Evolutionary conservation across 2,888 invertebrate species (phyloP).

Genomic region (Drosophila nigritarsus): DNA sequence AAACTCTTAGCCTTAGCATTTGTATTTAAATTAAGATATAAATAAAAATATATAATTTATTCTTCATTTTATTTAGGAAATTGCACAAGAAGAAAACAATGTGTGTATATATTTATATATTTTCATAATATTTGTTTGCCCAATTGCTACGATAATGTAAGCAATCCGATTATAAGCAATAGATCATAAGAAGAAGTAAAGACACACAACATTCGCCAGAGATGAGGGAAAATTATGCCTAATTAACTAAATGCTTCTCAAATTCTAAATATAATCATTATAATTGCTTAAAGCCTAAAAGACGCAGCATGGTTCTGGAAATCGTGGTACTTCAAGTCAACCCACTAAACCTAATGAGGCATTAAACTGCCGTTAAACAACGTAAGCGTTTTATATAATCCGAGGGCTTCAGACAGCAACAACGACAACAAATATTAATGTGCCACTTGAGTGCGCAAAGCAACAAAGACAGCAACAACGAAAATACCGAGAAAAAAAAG

Average conservation of each 20-base stretch:
- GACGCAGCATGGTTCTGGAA: not conserved
- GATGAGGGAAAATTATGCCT: not conserved
- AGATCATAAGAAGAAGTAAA: not conserved
- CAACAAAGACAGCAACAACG: conserved; percentile 10
- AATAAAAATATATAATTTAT: not conserved
- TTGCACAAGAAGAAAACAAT: not conserved
- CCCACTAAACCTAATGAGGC: conserved; percentile 60
- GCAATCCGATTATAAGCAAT: not conserved
- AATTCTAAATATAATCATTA: conserved; percentile 26
- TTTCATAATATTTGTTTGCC: not conserved
- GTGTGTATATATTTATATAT: not conserved
- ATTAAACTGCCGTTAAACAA: conserved; percentile 63
- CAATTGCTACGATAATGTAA: not conserved
- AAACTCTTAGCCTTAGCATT: accelerated
- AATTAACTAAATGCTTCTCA: not conserved
- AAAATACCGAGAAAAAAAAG: not conserved
- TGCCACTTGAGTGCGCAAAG: conserved; percentile 60
- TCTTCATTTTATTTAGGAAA: not conserved
- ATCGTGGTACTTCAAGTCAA: conserved; percentile 25
- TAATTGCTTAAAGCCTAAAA: conserved; percentile 7
- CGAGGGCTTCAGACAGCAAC: conserved; percentile 40
- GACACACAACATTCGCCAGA: not conserved
- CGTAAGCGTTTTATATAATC: conserved; percentile 61
- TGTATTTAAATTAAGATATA: not conserved
- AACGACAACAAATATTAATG: conserved; percentile 52